Base-by-base conservation (phyloP, 2,888 invertebrate genomes). In the Drosophila ezoana region DNA sequence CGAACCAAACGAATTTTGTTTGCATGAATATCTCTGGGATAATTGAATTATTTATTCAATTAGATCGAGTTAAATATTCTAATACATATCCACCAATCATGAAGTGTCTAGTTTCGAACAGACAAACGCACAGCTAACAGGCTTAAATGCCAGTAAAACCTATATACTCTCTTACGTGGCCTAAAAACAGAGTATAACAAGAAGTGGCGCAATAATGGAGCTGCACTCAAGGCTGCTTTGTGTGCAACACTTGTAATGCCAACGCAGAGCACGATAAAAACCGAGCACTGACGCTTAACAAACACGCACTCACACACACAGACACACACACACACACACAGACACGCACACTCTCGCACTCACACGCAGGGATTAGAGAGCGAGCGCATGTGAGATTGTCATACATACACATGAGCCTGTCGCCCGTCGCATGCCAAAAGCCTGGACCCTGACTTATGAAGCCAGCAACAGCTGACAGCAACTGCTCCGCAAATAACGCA, bases 281-380 rank as follows among this genome's bases (percentile, higher is more conserved):
- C 51, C 68, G 37, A 64, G 63, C 59, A 52, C 51, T 47, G 41
- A 33, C 72, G 79, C 78, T 80, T 82, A 70, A 71, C 28, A 70
- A 67, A 66, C 81, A 73, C 63, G 11, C 32, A n/a, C 40, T 28
- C 28, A 8, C 23, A 68, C 72, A 54, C 20, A 43, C 72, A 54
- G 16, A 43, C 47, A 35, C 8, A 32, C 11, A 45, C 45, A 43
- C n/a, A 16, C 14, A 38, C 47, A 41, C 45, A 10, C 16, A 11
- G 40, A 6, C 60, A 32, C 44, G 18, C 44, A 41, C 8, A 23
- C n/a, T n/a, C 6, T 0, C 1, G 0, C 28, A 28, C 8, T 2
- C 23, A 35, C n/a, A 52, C 20, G 43, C 35, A 13, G 35, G 35
- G 61, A 65, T 71, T 64, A 57, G 73, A 52, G 32, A 28, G 44